Conservation (phyloP, 2,888 invertebrate genomes). For the Drosophila sordidula region DNA sequence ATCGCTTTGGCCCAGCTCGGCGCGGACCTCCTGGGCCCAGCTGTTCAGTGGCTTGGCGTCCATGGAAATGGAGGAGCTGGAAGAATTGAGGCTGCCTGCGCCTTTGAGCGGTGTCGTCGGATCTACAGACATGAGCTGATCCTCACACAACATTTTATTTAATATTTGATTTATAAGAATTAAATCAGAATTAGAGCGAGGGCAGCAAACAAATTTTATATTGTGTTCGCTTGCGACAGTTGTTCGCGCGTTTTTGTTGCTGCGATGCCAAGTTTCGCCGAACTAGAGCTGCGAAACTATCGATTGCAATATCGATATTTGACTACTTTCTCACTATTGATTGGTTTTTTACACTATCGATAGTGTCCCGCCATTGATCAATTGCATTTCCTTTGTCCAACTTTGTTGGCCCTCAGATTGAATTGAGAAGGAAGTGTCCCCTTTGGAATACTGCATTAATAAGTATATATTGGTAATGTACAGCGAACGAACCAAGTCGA, state of each 20-base stretch:
- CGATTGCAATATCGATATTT: too few species aligned
- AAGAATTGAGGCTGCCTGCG: conserved; percentile 64
- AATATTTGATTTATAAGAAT: neutral
- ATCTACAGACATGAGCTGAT: conserved; percentile 64
- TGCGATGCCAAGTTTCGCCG: conserved; percentile 34
- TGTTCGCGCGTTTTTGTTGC: conserved; percentile 75
- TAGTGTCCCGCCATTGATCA: too few species aligned
- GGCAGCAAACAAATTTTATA: conserved; percentile 20
- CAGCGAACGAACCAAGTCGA: too few species aligned
- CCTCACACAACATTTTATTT: conserved; percentile 63
- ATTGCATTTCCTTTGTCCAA: too few species aligned
- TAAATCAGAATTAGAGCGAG: neutral
- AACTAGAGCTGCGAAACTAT: neutral
- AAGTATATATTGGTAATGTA: too few species aligned
- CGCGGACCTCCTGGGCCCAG: conserved; percentile 80
- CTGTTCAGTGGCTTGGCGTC: conserved; percentile 60
- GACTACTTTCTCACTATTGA: too few species aligned
- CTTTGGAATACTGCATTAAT: too few species aligned
- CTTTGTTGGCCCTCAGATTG: too few species aligned
- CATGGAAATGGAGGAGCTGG: conserved; percentile 57
- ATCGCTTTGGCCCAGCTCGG: conserved; percentile 67
- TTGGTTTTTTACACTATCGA: too few species aligned
- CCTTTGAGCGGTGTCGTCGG: conserved; percentile 49
- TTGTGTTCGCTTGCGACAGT: conserved; percentile 26
- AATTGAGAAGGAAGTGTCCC: too few species aligned